Evolutionary conservation across 2,888 invertebrate species (phyloP).

Genomic region (Smittia sp.): DNA sequence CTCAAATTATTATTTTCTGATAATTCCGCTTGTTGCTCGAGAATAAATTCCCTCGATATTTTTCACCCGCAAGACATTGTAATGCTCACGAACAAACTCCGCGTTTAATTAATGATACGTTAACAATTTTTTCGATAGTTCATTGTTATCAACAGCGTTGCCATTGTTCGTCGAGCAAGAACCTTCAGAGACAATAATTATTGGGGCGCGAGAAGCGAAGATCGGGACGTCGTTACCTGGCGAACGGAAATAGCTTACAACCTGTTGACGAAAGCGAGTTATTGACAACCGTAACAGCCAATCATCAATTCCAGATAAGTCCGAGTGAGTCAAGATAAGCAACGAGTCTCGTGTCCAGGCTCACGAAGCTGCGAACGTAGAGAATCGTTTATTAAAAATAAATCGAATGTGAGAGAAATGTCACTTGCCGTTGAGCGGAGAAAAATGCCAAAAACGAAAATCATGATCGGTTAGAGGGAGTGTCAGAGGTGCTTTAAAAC

Average conservation of each 20-base stretch:
- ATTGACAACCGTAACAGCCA: too few relatives aligned
- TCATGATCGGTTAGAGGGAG: constrained; percentile 12
- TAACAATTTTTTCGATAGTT: neutral
- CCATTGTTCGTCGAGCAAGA: neutral
- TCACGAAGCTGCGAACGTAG: too few relatives aligned
- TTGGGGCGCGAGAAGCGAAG: neutral
- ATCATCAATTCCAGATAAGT: too few relatives aligned
- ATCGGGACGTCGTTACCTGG: too few relatives aligned
- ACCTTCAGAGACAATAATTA: neutral
- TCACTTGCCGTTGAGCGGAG: neutral
- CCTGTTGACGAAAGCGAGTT: too few relatives aligned
- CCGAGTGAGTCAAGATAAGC: too few relatives aligned
- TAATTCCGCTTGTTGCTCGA: constrained; percentile 11
- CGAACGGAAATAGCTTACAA: neutral
- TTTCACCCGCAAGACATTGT: constrained; percentile 20
- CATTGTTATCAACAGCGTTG: constrained; percentile 16
- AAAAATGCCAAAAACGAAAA: neutral
- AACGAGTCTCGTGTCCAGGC: too few relatives aligned
- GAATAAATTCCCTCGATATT: constrained; percentile 22
- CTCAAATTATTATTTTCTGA: constrained; percentile 37
- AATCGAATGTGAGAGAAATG: neutral
- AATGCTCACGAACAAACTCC: constrained; percentile 15
- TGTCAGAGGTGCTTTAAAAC: constrained; percentile 14
- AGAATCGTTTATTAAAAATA: too few relatives aligned
- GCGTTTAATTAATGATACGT: constrained; percentile 35